Conservation (phyloP, 2,888 invertebrate species). For the Proisotoma minuta region DNA sequence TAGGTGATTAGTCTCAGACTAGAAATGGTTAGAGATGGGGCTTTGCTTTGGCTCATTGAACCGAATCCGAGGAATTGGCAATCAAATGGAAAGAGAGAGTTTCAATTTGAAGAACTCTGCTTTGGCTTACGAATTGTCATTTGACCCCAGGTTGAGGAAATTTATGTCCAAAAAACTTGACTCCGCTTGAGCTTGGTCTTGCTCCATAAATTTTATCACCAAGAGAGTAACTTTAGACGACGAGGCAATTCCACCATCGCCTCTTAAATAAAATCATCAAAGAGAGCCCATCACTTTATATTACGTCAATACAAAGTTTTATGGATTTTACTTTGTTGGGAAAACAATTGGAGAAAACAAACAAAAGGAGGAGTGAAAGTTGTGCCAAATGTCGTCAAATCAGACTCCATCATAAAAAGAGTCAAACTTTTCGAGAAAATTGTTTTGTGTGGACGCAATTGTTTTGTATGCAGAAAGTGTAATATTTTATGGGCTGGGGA, state of each 20-base stretch:
- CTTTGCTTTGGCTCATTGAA: slow-evolving; percentile 33
- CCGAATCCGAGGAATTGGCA: slow-evolving; percentile 26
- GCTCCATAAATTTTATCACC: slow-evolving; percentile 39
- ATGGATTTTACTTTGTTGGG: not conserved
- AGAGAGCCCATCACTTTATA: slow-evolving; percentile 15
- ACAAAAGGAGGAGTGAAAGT: not conserved
- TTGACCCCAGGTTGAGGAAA: no score
- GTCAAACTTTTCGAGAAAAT: no score
- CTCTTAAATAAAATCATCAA: no score
- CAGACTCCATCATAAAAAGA: not conserved
- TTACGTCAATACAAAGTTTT: slow-evolving; percentile 4
- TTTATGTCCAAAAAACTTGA: slow-evolving; percentile 17
- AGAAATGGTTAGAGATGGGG: no score
- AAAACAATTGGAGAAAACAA: no score
- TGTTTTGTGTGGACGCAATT: not conserved
- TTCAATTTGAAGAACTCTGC: slow-evolving; percentile 1
- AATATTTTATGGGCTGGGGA: not conserved
- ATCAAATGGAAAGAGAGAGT: not conserved
- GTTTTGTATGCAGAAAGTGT: not conserved
- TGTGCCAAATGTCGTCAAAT: not conserved
- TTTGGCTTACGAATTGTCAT: not conserved
- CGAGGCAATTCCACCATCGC: no score
- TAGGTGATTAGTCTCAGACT: no score
- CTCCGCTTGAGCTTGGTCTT: slow-evolving; percentile 17
- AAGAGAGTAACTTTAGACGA: slow-evolving; percentile 18